Evolutionary conservation across 2,113 vertebrate genomes (phyloP), one percentile per base, ranked within the genome.

Genomic region (Boulengeromyrus knoepffleri): DNA sequence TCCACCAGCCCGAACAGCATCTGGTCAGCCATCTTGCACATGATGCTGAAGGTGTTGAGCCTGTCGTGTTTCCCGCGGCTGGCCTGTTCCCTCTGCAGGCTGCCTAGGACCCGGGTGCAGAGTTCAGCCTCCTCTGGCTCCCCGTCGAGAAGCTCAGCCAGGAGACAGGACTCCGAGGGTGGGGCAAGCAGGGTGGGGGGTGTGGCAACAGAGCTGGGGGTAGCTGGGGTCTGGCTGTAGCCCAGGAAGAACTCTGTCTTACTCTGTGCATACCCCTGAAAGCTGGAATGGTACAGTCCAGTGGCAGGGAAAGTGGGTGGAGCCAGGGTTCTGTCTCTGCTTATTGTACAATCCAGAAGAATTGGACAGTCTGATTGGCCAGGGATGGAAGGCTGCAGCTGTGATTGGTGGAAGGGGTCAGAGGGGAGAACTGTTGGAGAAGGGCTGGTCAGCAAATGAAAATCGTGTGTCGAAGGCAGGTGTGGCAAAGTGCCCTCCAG

Each of bases 1-100:
- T 97, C 95, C 92, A 97, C 96, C 19, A 97, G 92, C 2, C 95
- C 94, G 58, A 97, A 96, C 88, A 97, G 91, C 8, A 95, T 97
- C 92, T 95, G 96, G 92, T 97, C 96, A 1, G 96, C 95, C 95
- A 97, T 96, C 91, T 96, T 96, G 92, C 96, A 97, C 96, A 97
- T 97, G 92, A 97, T 96, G 89, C 95, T 96, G 91, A 97, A 97
- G 5, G 96, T 97, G 88, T 96, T 96, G 8, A 96, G 94, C 12
- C 95, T 8, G 92, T 96, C 96, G 12, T 96, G 96, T 90, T 96
- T 96, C 47, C 96, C 96, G 7, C 96, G 92, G 89, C 92, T 95
- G 88, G 95, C 95, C 90, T 96, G 95, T 49, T 97, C 96, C 91
- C 92, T 94, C 91, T 95, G 95, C 66, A 97, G 95, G 89, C 92